phyloP scores from a whole-genome alignment of 1,140 invertebrate genomes.

The Zaprionus gabonicus region DNA sequence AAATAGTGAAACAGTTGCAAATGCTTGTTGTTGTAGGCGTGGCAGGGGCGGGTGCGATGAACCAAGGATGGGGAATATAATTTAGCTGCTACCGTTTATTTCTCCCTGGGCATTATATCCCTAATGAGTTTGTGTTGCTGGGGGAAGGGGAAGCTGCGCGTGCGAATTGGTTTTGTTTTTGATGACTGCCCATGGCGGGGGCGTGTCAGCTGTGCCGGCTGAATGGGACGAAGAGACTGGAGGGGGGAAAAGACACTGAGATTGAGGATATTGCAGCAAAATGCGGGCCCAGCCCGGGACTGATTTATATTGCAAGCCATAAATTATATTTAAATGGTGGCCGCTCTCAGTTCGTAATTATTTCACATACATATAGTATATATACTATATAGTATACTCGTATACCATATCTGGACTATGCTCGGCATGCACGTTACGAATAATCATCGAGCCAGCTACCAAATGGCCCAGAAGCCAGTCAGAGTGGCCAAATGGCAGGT shows the following conservation, averaged over 20 bases:
- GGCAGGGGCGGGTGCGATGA: background rate
- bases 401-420: background rate
- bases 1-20: constrained; percentile 17
- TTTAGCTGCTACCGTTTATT: constrained; percentile 48
- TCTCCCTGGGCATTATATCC: constrained; percentile 34
- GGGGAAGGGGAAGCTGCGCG: background rate
- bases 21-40: background rate
- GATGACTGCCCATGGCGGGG: constrained; percentile 45
- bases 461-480: constrained; percentile 19
- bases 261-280: constrained; percentile 45
- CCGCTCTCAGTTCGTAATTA: constrained; percentile 52
- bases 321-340: constrained; percentile 65
- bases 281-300: constrained; percentile 32
- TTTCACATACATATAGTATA: constrained; percentile 44
- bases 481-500: constrained; percentile 34
- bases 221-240: background rate
- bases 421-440: background rate
- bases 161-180: constrained; percentile 57
- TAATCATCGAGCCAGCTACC: constrained; percentile 19
- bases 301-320: constrained; percentile 61
- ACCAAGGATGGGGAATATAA: constrained; percentile 36
- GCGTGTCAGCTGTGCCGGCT: constrained; percentile 21
- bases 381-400: constrained; percentile 23
- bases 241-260: constrained; percentile 21
- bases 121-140: constrained; percentile 54